These are phyloP conservation scores for Nibea coibor DNA, from an alignment of 2,113 vertebrate genomes.

Conservation along the genomic window DNA sequence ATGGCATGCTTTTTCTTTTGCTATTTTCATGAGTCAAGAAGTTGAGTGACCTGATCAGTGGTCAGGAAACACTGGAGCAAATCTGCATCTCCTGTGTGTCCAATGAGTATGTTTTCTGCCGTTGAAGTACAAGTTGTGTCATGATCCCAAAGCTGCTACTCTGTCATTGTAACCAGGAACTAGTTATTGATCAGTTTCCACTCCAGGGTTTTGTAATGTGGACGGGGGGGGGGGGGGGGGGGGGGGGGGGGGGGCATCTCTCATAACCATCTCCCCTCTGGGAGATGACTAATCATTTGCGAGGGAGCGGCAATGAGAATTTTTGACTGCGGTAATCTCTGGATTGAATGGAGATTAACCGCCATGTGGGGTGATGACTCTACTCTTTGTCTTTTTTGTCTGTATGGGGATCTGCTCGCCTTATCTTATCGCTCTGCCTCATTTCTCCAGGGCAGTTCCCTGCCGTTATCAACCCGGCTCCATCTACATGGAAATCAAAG, in stretches of 20 bases:
- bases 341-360: slow-evolving; percentile 76
- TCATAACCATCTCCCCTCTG: slow-evolving; percentile 49
- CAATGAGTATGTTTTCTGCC: not conserved
- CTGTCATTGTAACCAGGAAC: slow-evolving; percentile 36
- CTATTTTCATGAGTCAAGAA: slow-evolving; percentile 14
- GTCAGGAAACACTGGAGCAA: slow-evolving; percentile 17
- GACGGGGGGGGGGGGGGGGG: not conserved
- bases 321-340: slow-evolving; percentile 70
- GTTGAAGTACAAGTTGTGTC: slow-evolving; percentile 3
- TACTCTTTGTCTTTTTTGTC: slow-evolving; percentile 71
- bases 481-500: slow-evolving; percentile 80
- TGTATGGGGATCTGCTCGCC: slow-evolving; percentile 61
- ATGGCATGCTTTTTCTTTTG: not conserved
- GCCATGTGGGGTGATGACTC: slow-evolving; percentile 71
- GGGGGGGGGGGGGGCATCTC: not conserved
- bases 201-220: not conserved
- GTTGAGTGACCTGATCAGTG: slow-evolving; percentile 10
- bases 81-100: not conserved
- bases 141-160: slow-evolving; percentile 29
- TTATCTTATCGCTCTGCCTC: slow-evolving; percentile 75
- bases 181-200: slow-evolving; percentile 62
- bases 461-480: slow-evolving; percentile 59
- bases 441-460: slow-evolving; percentile 68
- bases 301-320: slow-evolving; percentile 37
- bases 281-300: slow-evolving; percentile 71